phyloP scores from a whole-genome alignment of 2,113 vertebrate genomes.

The Setophaga coronata region DNA sequence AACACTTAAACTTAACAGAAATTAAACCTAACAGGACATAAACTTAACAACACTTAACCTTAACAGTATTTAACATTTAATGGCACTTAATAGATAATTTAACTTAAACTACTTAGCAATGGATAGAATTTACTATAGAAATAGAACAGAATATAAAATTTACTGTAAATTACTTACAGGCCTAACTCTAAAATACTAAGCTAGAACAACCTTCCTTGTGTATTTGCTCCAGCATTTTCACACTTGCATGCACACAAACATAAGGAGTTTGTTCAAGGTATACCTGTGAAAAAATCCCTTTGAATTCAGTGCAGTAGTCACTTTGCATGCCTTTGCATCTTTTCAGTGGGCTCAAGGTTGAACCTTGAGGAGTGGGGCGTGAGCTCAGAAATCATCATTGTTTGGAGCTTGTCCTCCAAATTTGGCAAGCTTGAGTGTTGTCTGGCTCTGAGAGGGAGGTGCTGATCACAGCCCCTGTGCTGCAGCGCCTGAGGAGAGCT shows the following conservation, averaged over 20 bases:
- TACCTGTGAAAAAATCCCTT: background rate
- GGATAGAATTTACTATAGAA: background rate
- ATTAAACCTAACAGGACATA: background rate
- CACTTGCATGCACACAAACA: background rate
- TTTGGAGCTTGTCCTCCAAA: background rate
- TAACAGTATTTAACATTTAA: background rate
- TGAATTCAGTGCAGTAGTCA: background rate
- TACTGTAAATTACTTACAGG: background rate
- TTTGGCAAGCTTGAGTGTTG: background rate
- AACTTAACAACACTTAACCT: background rate
- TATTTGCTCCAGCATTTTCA: background rate
- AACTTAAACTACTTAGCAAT: background rate
- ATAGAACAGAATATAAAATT: background rate
- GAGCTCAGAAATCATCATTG: background rate
- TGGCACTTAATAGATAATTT: background rate
- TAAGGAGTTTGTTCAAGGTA: background rate
- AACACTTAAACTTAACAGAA: background rate
- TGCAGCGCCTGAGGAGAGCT: background rate
- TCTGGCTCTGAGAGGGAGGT: background rate
- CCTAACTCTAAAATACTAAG: background rate
- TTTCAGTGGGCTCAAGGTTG: background rate
- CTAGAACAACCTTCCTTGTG: background rate
- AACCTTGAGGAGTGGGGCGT: background rate
- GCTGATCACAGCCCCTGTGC: rapidly evolving
- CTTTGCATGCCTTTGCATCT: background rate